Base-by-base conservation (phyloP, 1,140 invertebrate species). In the Drosophila eugracilis region DNA sequence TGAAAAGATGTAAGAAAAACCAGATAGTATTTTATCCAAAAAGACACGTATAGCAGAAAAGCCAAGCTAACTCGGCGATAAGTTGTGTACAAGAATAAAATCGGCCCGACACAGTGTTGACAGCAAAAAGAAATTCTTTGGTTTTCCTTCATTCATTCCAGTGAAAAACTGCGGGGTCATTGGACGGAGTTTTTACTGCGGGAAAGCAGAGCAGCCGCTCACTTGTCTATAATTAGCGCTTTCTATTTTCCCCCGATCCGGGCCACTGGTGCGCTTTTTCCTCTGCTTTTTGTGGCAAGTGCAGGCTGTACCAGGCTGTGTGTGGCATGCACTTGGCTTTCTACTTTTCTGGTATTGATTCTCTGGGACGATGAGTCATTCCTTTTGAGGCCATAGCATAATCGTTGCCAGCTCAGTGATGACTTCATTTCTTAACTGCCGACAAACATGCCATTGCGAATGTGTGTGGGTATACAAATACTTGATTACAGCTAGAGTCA, bases 31-130 rank as follows among this genome's bases (percentile, higher is more conserved):
- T 84, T 85, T 79, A 70, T 59, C 60, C 54, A 54, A 39, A 49
- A 66, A 75, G 34, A 67, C 47, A 75, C 34, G 45, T 42, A 57
- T 36, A 60, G 58, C 30, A 37, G 36, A 58, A 34, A 34, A 69
- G 50, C 54, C 39, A 58, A 53, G 44, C 49, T 55, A 58, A 78
- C 36, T 37, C 48, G 47, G 58, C 50, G 62, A 59, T 63, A 66
- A 70, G 63, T 62, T 75, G 63, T 78, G 59, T 81, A 75, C 52
- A 45, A 69, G 72, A 83, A 86, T 77, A 78, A 81, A 86, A 74
- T 62, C 55, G 53, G 77, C 77, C 41, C 50, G 30, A 77, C 39
- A 59, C 81, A 70, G 83, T 88, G 73, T 73, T 69, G 62, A 41
- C 45, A 78, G 58, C 44, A 63, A 30, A 60, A 70, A 62, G 54